A percentile compares a stretch with the other conserved stretches of the same genome.
These are phyloP conservation scores for Drosophila quadrilineata DNA, from an alignment of 1,140 invertebrate genomes.

Conservation along the genomic window DNA sequence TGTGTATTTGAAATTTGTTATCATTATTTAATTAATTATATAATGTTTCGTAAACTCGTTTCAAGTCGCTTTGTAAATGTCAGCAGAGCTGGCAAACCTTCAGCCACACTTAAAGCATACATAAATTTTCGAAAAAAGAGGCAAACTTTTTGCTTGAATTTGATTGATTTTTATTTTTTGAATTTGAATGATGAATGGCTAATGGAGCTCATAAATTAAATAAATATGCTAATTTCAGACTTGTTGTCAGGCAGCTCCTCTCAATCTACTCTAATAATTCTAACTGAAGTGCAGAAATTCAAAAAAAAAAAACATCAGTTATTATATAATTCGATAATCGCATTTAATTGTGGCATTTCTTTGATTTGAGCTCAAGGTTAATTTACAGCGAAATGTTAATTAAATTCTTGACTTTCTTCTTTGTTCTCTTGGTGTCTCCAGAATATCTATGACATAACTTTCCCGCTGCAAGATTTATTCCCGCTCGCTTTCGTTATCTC, in stretches of 20 bases:
- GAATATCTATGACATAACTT: no score
- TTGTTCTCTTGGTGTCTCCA: no score
- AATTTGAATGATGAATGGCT: slow-evolving; percentile 3
- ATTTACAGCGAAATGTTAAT: slow-evolving; percentile 18
- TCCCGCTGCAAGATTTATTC: slow-evolving; percentile 11
- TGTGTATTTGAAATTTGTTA: no score
- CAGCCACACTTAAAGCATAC: not conserved
- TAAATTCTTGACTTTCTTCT: not conserved
- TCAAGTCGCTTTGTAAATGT: not conserved
- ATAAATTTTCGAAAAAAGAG: slow-evolving; percentile 4
- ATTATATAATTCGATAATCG: not conserved
- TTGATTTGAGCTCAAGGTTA: not conserved
- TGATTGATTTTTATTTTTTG: not conserved
- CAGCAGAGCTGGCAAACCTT: not conserved
- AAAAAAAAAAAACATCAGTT: no score
- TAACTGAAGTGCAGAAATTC: no score
- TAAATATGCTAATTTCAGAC: slow-evolving; percentile 38
- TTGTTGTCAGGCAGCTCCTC: slow-evolving; percentile 16
- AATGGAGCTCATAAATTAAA: slow-evolving; percentile 15
- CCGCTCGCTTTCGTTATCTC: not conserved
- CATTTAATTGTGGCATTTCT: slow-evolving; percentile 1
- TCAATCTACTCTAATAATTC: no score
- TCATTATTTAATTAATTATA: no score
- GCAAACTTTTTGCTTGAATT: no score
- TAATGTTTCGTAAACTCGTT: no score